Conservation (phyloP, 1,140 invertebrate species). For the Psilanteris sp. region DNA sequence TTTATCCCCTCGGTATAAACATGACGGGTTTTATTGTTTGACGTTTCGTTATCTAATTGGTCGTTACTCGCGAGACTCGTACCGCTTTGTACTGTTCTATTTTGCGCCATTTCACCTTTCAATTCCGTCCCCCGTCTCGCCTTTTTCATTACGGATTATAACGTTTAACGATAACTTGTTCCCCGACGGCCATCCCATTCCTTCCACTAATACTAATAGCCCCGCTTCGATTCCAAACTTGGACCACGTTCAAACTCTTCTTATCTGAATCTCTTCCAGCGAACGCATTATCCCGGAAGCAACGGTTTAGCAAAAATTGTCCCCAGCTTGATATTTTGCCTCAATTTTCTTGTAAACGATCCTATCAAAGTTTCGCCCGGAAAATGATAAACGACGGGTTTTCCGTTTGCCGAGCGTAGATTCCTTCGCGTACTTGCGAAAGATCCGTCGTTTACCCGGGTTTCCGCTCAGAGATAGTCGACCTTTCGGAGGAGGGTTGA, state of each 20-base stretch:
- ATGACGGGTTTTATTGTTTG: constrained; percentile 76
- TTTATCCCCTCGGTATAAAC: constrained; percentile 74
- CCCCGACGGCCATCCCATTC: not conserved
- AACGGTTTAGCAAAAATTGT: constrained; percentile 22
- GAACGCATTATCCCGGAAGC: not conserved
- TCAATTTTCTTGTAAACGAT: constrained; percentile 51
- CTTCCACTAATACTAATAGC: constrained; percentile 9
- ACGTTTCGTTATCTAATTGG: constrained; percentile 77
- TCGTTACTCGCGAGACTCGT: constrained; percentile 71
- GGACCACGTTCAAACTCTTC: constrained; percentile 14
- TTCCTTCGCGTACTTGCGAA: constrained; percentile 11
- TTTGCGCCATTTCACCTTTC: constrained; percentile 12
- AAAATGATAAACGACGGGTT: constrained; percentile 44
- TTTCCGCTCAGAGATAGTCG: constrained; percentile 22
- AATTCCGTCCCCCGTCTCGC: not conserved
- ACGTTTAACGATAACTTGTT: constrained; percentile 13
- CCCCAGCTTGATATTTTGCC: constrained; percentile 25
- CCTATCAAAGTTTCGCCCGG: constrained; percentile 48
- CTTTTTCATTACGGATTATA: constrained; percentile 31
- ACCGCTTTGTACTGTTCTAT: constrained; percentile 55
- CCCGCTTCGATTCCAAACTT: constrained; percentile 13
- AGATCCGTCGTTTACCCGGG: constrained; percentile 21
- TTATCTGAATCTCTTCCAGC: constrained; percentile 20
- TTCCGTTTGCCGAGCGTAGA: constrained; percentile 2
- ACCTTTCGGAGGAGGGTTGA: constrained; percentile 41